phyloP scores from a whole-genome alignment of 1,140 invertebrate species.

The Drosophila kikkawai region DNA sequence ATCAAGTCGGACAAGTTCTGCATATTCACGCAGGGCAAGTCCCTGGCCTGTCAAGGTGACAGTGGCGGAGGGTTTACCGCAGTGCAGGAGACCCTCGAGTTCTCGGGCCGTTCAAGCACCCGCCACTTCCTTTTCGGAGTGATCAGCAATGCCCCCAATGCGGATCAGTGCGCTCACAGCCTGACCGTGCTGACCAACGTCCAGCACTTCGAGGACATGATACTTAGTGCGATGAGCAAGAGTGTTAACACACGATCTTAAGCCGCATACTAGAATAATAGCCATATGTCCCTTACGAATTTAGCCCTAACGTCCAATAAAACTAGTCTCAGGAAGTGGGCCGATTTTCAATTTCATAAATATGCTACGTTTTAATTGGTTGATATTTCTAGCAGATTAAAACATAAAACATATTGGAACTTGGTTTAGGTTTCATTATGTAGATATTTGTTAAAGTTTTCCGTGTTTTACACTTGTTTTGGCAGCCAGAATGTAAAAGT shows the following conservation, averaged over 20 bases:
- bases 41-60: slow-evolving; percentile 65
- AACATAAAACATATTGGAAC: neutral
- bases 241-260: slow-evolving; percentile 39
- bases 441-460: neutral
- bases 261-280: neutral
- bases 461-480: no score
- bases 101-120: neutral
- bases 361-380: neutral
- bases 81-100: neutral
- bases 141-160: slow-evolving; percentile 73
- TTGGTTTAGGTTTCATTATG: neutral
- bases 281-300: slow-evolving; percentile 16
- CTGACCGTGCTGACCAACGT: slow-evolving; percentile 68
- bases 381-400: neutral
- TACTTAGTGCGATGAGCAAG: slow-evolving; percentile 26
- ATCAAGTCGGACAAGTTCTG: slow-evolving; percentile 69
- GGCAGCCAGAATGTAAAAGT: no score
- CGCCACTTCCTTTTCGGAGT: slow-evolving; percentile 60
- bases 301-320: slow-evolving; percentile 8
- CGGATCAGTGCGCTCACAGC: slow-evolving; percentile 65
- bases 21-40: slow-evolving; percentile 62
- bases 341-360: neutral
- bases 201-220: slow-evolving; percentile 56
- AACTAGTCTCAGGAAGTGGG: slow-evolving; percentile 18
- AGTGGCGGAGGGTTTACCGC: slow-evolving; percentile 69